Evolutionary conservation across 2,113 vertebrate genomes (phyloP).

Genomic region (Dolichallabes microphthalmus): DNA sequence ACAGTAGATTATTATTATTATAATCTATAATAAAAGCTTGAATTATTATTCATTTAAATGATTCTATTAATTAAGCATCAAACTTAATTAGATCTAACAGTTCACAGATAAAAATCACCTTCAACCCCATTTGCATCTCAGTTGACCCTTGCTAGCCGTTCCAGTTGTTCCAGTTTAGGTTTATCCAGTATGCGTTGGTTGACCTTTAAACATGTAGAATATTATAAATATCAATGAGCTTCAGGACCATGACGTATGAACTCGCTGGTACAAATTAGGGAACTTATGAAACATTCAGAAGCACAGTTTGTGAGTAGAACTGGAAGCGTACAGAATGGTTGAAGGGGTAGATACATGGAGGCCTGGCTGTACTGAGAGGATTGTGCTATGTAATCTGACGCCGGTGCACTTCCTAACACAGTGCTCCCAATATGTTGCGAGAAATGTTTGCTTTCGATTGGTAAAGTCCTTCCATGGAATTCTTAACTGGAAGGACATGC

Average conservation of each 20-base stretch:
- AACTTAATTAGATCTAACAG: not conserved
- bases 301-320: not conserved
- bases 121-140: not conserved
- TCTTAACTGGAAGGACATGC: not conserved
- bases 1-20: too few relatives aligned
- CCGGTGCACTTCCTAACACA: constrained; percentile 8
- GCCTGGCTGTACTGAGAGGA: constrained; percentile 20
- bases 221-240: not conserved
- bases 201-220: not conserved
- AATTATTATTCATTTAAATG: not conserved
- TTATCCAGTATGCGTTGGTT: not conserved
- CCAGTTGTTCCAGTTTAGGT: not conserved
- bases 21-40: not conserved
- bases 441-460: not conserved
- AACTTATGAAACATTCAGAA: constrained; percentile 22
- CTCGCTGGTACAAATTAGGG: not conserved
- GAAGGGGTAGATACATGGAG: constrained; percentile 2
- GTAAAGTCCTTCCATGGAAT: not conserved
- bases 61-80: not conserved
- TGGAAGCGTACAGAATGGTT: not conserved
- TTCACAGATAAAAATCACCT: not conserved
- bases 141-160: not conserved
- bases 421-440: not conserved
- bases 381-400: constrained; percentile 26
- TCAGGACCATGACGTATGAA: not conserved